Evolutionary conservation across 2,113 vertebrate species (phyloP).

Genomic region (Bolborhynchus lineola): DNA sequence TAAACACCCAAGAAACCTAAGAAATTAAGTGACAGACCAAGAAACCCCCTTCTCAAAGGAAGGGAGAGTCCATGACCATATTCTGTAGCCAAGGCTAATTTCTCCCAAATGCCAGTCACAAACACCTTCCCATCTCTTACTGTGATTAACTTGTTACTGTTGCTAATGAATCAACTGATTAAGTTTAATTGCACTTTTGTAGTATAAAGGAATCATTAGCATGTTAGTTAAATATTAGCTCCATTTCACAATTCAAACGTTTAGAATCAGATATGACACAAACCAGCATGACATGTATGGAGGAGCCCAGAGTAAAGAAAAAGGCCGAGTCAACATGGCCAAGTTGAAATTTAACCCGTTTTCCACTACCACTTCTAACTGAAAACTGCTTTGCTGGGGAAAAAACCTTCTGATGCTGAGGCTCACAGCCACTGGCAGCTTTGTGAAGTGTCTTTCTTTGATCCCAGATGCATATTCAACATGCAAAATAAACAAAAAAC

Average conservation of each 20-base stretch:
- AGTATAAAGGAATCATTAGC: not conserved
- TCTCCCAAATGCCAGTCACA: not conserved
- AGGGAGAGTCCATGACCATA: not conserved
- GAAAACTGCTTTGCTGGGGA: not conserved
- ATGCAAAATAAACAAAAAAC: not conserved
- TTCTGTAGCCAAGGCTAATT: not conserved
- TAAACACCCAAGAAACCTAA: not conserved
- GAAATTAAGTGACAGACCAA: not conserved
- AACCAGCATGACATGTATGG: not conserved
- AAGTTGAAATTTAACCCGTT: slow-evolving; percentile 11
- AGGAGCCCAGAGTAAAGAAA: not conserved
- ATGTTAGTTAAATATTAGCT: not conserved
- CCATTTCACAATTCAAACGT: not conserved
- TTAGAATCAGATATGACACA: not conserved
- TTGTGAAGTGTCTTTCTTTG: not conserved
- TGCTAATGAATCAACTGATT: not conserved
- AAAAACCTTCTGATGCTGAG: not conserved
- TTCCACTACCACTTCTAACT: not conserved
- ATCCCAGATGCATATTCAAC: accelerated
- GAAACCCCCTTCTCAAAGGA: not conserved
- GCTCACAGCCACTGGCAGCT: not conserved
- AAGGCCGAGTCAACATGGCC: not conserved
- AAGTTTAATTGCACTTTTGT: not conserved
- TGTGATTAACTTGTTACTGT: not conserved
- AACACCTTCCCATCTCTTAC: not conserved